Evolutionary conservation across 2,113 vertebrate genomes (phyloP).

Genomic region (Hipposideros armiger): DNA sequence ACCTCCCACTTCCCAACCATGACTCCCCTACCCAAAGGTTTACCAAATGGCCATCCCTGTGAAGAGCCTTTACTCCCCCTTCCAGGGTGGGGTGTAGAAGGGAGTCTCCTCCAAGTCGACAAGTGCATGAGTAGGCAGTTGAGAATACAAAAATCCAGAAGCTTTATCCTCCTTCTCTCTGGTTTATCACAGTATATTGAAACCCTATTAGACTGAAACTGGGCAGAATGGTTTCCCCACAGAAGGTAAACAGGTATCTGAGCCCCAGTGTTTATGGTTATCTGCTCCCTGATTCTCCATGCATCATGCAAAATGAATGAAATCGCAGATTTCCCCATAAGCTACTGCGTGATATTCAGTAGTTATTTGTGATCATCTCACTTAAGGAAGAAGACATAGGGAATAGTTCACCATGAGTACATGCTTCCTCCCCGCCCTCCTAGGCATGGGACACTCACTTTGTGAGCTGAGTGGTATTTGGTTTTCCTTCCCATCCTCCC

Average conservation of each 20-base stretch:
- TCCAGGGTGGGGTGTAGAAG: accelerated
- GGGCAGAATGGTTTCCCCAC: neutral
- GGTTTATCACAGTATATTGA: neutral
- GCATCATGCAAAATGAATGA: neutral
- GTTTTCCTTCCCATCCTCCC: neutral
- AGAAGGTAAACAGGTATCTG: neutral
- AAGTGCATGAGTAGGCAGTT: neutral
- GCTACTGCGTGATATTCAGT: neutral
- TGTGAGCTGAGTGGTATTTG: neutral
- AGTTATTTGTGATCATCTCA: neutral
- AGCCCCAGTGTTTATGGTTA: neutral
- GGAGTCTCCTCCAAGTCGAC: neutral
- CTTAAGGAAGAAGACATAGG: neutral
- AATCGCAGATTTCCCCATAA: neutral
- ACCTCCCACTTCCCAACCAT: neutral
- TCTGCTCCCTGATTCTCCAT: neutral
- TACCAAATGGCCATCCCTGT: neutral
- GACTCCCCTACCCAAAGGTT: neutral
- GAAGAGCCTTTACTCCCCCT: neutral
- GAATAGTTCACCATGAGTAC: neutral
- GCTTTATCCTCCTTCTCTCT: neutral
- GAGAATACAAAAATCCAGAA: neutral
- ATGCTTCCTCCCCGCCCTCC: no score
- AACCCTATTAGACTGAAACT: neutral
- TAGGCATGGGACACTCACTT: neutral